Base-by-base conservation (phyloP, 2,113 vertebrate species). In the Odocoileus hemionus region DNA sequence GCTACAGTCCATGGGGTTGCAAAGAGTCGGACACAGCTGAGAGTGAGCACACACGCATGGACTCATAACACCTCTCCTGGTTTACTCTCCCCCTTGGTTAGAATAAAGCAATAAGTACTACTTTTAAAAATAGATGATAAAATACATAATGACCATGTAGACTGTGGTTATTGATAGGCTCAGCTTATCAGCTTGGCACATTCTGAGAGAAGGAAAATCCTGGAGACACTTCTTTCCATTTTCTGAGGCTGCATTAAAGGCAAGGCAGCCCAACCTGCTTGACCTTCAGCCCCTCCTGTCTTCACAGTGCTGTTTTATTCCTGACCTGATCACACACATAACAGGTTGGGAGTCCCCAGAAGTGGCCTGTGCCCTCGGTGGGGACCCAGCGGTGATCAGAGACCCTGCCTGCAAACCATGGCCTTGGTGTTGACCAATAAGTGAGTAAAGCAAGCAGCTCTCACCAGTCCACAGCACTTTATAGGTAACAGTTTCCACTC, bases 211-310 rank as follows among this genome's bases (percentile, higher is more conserved):
- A 78, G 54, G 54, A 45, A 50, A 23, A 57, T 4, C 15, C 57
- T 15, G 36, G 8, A 5, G 14, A 52, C 5, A 4, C 17, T 64
- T 45, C 47, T 60, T 10, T n/a, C 47, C 1, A 0, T 21, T 28
- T 45, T 67, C 43, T 5, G 61, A 89, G 26, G 39, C 83, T 52
- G 8, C 26, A 33, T 52, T 80, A n/a, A 23, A 4, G 13, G 52
- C 76, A 39, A 33, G 15, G 28, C 28, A 52, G 13, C 52, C 36
- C 12, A 19, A 8, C 52, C 33, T 0, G 54, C 25, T 47, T 28
- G 10, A 70, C 52, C 30, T 80, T 45, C 58, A 10, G 11, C 0
- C 7, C 45, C n/a, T 13, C 36, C 23, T 54, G 39, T 30, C 15
- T 61, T 30, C 70, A 45, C 14, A 11, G 2, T 6, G 39, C 23